Base-by-base conservation (phyloP, 2,797 vertebrate species). In the Enteromius radiatus region DNA sequence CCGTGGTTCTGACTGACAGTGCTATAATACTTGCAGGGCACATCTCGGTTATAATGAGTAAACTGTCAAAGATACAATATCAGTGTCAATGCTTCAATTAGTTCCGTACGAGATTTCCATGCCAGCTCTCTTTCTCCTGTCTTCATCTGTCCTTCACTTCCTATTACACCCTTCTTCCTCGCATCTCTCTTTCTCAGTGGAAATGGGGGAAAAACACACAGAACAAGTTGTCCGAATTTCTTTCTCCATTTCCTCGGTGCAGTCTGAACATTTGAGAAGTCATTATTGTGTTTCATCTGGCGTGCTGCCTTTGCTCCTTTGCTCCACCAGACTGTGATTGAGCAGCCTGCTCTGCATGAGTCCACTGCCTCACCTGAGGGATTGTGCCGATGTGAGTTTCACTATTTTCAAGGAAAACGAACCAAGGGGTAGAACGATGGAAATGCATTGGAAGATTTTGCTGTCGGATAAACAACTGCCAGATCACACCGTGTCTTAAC, bases 321-420 rank as follows among this genome's bases (percentile, higher is more conserved):
- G 71, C 80, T 87, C 71, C 78, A 78, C 19, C 43, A 6, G 84
- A 67, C 78, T 84, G 81, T 83, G 86, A 87, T 81, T 78, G 86
- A 87, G 77, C 77, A 83, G 84, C 77, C 80, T 54, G 52, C 43
- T 77, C 81, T 87, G 75, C 86, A 68, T 63, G 68, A 84, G 74
- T 79, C 69, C 70, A 70, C 75, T 38, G 49, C n/a, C 8, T 63
- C 41, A 75, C 80, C 76, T 33, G 75, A 41, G 49, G 75, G 67
- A 64, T 54, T 0, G 26, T 45, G 36, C 68, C 19, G 38, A 73
- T 79, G 67, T 52, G 49, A 74, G 45, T 36, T 78, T 47, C 6
- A 49, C 61, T 45, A 19, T 52, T 73, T 65, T 45, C 70, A 63
- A 23, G 61, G 47, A 73, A 85, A 85, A 79, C 41, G 45, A 74